Conservation (phyloP, 2,113 vertebrate genomes). For the Paramormyrops kingsleyae region DNA sequence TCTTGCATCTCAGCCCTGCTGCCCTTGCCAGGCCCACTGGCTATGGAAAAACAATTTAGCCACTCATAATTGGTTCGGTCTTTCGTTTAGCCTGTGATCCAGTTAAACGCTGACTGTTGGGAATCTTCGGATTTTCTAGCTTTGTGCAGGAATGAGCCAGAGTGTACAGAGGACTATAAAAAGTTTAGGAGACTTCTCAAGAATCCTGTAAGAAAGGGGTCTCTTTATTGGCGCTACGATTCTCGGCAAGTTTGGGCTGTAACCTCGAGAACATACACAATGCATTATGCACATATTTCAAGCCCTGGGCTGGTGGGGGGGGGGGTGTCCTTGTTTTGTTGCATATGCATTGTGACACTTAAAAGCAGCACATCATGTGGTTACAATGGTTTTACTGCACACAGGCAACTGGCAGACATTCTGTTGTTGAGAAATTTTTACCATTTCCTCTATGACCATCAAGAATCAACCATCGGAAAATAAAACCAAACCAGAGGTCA, state of each 20-base stretch:
- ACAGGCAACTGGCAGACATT: neutral
- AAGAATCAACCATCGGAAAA: neutral
- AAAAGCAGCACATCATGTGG: neutral
- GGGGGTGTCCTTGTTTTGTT: neutral
- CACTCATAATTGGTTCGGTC: conserved; percentile 55
- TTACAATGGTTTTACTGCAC: neutral
- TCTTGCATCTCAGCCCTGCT: neutral
- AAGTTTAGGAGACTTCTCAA: neutral
- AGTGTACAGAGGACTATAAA: conserved; percentile 7
- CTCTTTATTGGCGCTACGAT: neutral
- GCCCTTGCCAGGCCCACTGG: conserved; percentile 54
- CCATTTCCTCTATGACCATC: neutral
- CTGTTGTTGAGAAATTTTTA: neutral
- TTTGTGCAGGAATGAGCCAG: conserved; percentile 24
- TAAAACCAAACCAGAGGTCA: neutral
- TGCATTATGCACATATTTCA: neutral
- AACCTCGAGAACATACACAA: neutral
- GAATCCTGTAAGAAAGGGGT: neutral
- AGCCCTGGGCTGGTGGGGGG: neutral
- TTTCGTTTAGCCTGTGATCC: conserved; percentile 38
- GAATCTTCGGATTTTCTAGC: conserved; percentile 43
- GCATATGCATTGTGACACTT: neutral
- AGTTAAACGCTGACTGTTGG: conserved; percentile 39
- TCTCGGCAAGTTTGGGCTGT: neutral
- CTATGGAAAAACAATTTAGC: conserved; percentile 67